These are phyloP conservation scores for Catostomus latipinnis DNA, from an alignment of 2,797 vertebrate species.

Conservation along the genomic window DNA sequence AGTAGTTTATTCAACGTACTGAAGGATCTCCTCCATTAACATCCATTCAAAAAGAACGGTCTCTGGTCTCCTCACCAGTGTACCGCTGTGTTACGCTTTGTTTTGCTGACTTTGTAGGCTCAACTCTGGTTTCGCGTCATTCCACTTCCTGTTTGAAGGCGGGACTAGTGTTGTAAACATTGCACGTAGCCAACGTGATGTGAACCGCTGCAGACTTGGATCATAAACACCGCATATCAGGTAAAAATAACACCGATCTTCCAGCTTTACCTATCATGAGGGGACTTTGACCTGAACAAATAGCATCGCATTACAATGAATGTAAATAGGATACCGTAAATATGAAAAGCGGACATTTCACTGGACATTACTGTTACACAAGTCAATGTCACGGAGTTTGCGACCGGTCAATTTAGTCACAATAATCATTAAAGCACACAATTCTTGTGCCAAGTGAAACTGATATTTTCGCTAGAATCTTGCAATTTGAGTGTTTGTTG, in stretches of 20 bases:
- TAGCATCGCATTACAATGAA: neutral
- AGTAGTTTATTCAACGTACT: too few relatives aligned
- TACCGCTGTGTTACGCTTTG: too few relatives aligned
- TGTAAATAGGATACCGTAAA: neutral
- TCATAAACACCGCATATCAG: neutral
- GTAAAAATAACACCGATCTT: neutral
- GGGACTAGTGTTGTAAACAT: conserved; percentile 17
- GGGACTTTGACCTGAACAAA: too few relatives aligned
- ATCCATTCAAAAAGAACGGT: too few relatives aligned
- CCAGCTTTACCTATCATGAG: neutral
- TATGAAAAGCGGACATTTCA: too few relatives aligned
- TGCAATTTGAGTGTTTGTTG: neutral
- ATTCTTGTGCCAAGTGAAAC: neutral
- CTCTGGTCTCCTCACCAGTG: too few relatives aligned
- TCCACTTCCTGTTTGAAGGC: conserved; percentile 31
- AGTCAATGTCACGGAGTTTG: too few relatives aligned
- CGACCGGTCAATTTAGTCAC: too few relatives aligned
- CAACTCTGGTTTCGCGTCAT: conserved; percentile 1
- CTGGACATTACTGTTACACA: too few relatives aligned
- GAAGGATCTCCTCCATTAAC: too few relatives aligned
- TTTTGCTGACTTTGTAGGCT: too few relatives aligned
- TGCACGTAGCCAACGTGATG: neutral
- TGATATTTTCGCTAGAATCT: neutral
- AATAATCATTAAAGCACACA: neutral
- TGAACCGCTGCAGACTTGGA: neutral